Evolutionary conservation across 2,888 invertebrate genomes (phyloP).

Genomic region (Coelopa pilipes): DNA sequence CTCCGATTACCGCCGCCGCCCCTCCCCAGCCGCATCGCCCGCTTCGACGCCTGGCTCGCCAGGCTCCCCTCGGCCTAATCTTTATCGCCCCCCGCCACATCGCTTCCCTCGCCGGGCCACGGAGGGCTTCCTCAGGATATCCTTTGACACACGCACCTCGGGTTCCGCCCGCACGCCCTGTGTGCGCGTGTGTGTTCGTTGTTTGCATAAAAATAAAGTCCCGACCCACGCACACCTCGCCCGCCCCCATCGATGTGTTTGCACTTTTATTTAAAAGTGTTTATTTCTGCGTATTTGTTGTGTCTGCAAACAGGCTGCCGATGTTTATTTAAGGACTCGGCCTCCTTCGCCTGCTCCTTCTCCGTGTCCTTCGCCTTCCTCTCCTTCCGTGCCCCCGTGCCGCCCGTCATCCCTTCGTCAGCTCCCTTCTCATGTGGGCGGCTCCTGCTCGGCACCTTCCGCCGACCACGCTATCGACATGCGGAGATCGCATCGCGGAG

Average conservation of each 20-base stretch:
- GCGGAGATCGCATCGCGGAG: too few relatives aligned
- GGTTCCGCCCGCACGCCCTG: too few relatives aligned
- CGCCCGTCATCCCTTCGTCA: too few relatives aligned
- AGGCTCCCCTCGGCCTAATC: too few relatives aligned
- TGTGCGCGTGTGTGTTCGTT: constrained; percentile 1
- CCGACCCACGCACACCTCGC: background rate
- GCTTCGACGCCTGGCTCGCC: too few relatives aligned
- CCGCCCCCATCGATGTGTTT: background rate
- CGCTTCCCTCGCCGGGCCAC: background rate
- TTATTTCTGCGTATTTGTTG: constrained; percentile 14
- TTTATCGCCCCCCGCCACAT: background rate
- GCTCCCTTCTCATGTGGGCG: too few relatives aligned
- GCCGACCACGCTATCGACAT: too few relatives aligned
- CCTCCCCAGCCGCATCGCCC: background rate
- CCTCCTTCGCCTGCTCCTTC: too few relatives aligned
- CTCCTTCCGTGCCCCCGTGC: too few relatives aligned
- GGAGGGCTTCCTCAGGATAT: constrained; percentile 17
- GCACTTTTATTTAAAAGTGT: constrained; percentile 29
- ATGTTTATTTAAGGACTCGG: constrained; percentile 12
- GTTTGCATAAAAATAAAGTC: background rate
- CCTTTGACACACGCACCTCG: constrained; percentile 11
- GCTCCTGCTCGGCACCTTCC: too few relatives aligned
- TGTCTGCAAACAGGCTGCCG: constrained; percentile 21
- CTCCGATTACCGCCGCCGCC: too few relatives aligned
- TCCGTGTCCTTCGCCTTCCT: too few relatives aligned